phyloP scores from a whole-genome alignment of 2,888 invertebrate species.

The Athrips mouffetella region DNA sequence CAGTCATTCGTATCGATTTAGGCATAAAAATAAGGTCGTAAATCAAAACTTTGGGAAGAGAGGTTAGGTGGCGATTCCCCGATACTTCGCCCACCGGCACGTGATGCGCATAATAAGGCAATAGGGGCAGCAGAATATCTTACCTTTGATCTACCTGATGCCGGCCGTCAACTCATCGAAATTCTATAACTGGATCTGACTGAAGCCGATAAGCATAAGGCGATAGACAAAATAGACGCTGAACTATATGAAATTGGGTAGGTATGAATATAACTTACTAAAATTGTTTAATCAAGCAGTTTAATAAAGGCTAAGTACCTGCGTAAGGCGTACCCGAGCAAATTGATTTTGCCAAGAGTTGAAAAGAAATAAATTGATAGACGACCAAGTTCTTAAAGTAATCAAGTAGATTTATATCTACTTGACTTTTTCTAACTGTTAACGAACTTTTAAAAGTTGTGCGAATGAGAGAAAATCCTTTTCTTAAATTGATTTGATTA shows the following conservation, averaged over 20 bases:
- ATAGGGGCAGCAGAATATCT: conserved; percentile 30
- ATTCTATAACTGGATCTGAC: conserved; percentile 8
- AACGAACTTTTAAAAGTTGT: conserved; percentile 14
- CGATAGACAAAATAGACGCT: conserved; percentile 37
- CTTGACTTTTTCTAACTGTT: too few relatives aligned
- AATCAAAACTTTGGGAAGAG: conserved; percentile 36
- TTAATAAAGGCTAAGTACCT: too few relatives aligned
- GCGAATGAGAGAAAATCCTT: conserved; percentile 16
- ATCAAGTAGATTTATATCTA: too few relatives aligned
- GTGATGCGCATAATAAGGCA: conserved; percentile 30
- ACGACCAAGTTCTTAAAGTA: conserved; percentile 34
- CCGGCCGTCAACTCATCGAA: conserved; percentile 1
- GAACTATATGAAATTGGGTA: not conserved
- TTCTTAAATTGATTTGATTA: conserved; percentile 33
- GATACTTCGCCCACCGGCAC: conserved; percentile 29
- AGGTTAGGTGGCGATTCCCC: conserved; percentile 30
- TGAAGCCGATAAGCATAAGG: conserved; percentile 2
- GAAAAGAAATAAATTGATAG: too few relatives aligned
- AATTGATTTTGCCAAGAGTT: too few relatives aligned
- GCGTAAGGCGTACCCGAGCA: too few relatives aligned
- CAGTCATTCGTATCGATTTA: conserved; percentile 20
- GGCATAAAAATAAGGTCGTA: conserved; percentile 32
- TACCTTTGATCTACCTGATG: conserved; percentile 21
- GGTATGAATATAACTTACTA: too few relatives aligned
- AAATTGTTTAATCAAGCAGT: too few relatives aligned